Conservation (phyloP, 2,113 vertebrate genomes). For the Nannobrachium achirus region DNA sequence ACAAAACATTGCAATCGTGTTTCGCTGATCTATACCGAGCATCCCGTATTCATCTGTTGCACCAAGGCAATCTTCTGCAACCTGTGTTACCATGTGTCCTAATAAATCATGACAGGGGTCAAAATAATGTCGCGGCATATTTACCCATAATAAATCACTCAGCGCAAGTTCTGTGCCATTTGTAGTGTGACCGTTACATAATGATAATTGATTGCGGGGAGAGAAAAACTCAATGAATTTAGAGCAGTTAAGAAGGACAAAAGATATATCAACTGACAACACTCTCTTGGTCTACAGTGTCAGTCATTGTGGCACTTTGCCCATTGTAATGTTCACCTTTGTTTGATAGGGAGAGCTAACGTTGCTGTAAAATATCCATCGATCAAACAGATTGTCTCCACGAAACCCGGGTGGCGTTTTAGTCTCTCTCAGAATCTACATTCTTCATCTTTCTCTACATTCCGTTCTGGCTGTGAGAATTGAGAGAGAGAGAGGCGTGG, state of each 20-base stretch:
- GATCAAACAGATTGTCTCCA: constrained; percentile 16
- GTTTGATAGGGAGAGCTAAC: not conserved
- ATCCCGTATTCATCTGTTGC: constrained; percentile 28
- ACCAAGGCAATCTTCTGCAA: constrained; percentile 10
- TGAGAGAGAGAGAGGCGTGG: constrained; percentile 42
- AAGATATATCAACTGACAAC: not conserved
- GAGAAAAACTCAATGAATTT: not conserved
- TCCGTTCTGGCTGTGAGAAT: constrained; percentile 60
- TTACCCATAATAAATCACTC: constrained; percentile 12
- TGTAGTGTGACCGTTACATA: constrained; percentile 20
- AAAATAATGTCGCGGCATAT: constrained; percentile 32
- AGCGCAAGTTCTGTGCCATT: constrained; percentile 9
- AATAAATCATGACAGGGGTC: constrained; percentile 36
- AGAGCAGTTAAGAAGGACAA: not conserved
- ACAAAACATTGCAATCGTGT: no score
- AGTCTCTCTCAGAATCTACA: constrained; percentile 23
- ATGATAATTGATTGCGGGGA: constrained; percentile 11
- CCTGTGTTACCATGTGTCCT: constrained; percentile 14
- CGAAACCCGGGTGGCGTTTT: constrained; percentile 6
- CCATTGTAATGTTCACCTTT: not conserved
- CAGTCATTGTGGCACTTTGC: not conserved
- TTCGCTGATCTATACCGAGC: not conserved
- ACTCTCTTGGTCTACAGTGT: not conserved
- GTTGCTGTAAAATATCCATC: constrained; percentile 8
- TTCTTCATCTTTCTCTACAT: constrained; percentile 40